Percentiles rank a stretch among this genome's conserved stretches.
These are phyloP conservation scores for Ammodytes marinus DNA, from an alignment of 2,113 vertebrate genomes.

Conservation along the genomic window DNA sequence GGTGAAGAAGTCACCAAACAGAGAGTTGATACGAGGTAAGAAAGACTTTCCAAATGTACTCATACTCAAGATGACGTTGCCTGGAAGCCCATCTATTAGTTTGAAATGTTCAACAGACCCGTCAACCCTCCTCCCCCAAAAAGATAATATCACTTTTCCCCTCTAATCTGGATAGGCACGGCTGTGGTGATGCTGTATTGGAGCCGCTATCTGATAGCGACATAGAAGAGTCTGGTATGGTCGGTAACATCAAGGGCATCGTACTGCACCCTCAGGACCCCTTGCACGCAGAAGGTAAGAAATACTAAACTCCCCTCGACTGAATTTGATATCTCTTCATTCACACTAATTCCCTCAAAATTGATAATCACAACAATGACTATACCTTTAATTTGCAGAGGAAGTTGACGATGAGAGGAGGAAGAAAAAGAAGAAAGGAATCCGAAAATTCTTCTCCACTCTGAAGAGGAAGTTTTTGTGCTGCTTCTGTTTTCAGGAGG, in stretches of 20 bases:
- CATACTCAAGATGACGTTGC: too few relatives aligned
- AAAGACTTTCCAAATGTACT: not conserved
- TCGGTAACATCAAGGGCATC: too few relatives aligned
- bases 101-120: too few relatives aligned
- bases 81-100: too few relatives aligned
- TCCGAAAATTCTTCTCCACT: not conserved
- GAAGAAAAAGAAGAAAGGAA: not conserved
- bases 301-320: not conserved
- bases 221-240: not conserved
- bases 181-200: not conserved
- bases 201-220: not conserved
- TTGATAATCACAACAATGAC: not conserved
- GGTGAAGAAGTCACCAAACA: too few relatives aligned
- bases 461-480: not conserved
- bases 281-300: not conserved
- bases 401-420: too few relatives aligned
- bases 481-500: not conserved
- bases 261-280: not conserved
- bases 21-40: not conserved
- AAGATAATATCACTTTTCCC: not conserved
- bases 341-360: not conserved
- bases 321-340: not conserved
- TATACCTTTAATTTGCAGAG: not conserved
- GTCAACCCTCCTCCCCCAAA: not conserved
- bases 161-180: not conserved